Percentiles rank a stretch among this genome's conserved stretches.
Conservation (phyloP, 2,113 vertebrate genomes). For the Harpagus bidentatus region DNA sequence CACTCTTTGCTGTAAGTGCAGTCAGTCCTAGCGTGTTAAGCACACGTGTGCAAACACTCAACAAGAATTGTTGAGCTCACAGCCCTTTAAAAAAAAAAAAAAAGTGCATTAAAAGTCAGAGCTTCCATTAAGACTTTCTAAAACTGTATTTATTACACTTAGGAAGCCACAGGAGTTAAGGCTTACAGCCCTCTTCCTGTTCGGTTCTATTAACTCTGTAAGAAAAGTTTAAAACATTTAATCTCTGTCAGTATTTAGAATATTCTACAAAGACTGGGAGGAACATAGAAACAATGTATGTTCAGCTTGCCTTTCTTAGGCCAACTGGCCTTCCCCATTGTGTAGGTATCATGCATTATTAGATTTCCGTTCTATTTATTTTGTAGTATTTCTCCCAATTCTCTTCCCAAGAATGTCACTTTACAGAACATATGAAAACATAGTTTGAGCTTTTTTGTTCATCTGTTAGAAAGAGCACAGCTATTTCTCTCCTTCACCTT, state of each 20-base stretch:
- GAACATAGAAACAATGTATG: background rate
- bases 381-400: background rate
- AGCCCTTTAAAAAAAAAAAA: background rate
- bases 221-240: background rate
- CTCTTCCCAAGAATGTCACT: background rate
- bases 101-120: background rate
- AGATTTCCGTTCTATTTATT: background rate
- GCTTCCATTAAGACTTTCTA: background rate
- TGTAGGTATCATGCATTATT: background rate
- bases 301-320: background rate
- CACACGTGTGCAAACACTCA: background rate
- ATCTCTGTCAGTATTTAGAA: background rate
- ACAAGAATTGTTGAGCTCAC: background rate
- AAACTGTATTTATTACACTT: background rate
- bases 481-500: background rate
- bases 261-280: background rate
- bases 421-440: background rate
- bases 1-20: background rate
- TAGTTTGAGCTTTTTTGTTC: background rate
- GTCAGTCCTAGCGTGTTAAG: background rate
- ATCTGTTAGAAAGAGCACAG: background rate
- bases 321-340: background rate
- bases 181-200: background rate
- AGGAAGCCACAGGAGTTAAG: background rate
- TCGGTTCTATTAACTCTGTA: background rate